Percentiles rank a stretch among this genome's conserved stretches.
Evolutionary conservation across 92 coral and sea anemone species (phyloP).

Genomic region (Nematostella vectensis): DNA sequence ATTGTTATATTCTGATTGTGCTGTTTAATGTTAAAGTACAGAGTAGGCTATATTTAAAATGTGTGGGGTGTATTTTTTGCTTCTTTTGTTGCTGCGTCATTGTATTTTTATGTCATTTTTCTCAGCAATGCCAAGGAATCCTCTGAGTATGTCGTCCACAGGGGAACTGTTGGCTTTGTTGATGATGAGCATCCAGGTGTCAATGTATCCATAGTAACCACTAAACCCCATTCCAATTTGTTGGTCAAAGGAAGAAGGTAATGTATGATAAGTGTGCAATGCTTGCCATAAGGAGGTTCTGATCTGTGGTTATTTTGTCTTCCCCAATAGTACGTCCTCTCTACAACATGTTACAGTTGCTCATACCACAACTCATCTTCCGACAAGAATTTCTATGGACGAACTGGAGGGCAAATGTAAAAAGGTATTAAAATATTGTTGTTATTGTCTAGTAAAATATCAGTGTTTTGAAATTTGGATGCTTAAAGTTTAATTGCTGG

Average conservation of each 20-base stretch:
- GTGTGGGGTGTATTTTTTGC: too few relatives aligned
- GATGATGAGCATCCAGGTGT: slow-evolving; percentile 55
- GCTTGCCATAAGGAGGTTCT: neutral
- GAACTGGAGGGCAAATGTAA: slow-evolving; percentile 28
- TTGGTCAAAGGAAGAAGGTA: slow-evolving; percentile 43
- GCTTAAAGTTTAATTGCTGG: too few relatives aligned
- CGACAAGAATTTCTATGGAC: slow-evolving; percentile 17
- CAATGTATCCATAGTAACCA: slow-evolving; percentile 54
- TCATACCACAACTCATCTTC: slow-evolving; percentile 32
- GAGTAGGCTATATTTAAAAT: too few relatives aligned
- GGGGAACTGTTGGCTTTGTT: slow-evolving; percentile 51
- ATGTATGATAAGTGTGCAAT: neutral
- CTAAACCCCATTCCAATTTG: slow-evolving; percentile 37
- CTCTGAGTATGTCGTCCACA: too few relatives aligned
- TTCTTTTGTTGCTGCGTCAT: too few relatives aligned
- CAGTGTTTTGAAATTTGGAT: too few relatives aligned
- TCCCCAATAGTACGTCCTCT: slow-evolving; percentile 5
- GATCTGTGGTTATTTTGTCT: neutral
- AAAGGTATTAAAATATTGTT: slow-evolving; percentile 21
- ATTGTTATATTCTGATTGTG: too few relatives aligned
- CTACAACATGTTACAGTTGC: slow-evolving; percentile 47
- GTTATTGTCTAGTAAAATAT: too few relatives aligned
- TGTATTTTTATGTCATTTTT: too few relatives aligned
- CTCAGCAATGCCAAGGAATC: too few relatives aligned
- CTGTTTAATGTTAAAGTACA: too few relatives aligned